Conservation (phyloP, 1,140 invertebrate genomes). For the Laupala kohalensis region DNA sequence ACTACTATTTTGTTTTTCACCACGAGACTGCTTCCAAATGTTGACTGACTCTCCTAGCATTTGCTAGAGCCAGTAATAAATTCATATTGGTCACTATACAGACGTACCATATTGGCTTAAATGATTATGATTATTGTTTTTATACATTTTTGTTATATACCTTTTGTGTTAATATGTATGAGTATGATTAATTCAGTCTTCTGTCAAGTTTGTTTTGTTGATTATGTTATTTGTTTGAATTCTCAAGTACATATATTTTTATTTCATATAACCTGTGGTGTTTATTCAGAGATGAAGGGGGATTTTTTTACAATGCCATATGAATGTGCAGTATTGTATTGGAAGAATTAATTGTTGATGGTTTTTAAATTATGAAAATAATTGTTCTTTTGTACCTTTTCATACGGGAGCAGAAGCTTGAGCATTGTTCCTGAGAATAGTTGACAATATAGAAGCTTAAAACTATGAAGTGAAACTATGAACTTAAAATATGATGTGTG, state of each 20-base stretch:
- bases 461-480: too few relatives aligned
- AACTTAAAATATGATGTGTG: neutral
- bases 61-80: neutral
- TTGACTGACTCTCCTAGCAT: neutral
- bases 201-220: neutral
- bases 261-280: too few relatives aligned
- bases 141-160: too few relatives aligned
- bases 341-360: neutral
- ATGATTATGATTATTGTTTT: neutral
- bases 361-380: neutral
- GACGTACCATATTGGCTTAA: neutral
- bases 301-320: neutral
- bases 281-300: neutral
- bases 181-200: neutral
- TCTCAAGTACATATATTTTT: too few relatives aligned
- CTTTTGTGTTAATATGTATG: too few relatives aligned
- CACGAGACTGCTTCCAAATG: neutral
- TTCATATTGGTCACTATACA: neutral
- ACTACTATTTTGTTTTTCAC: neutral
- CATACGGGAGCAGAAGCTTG: neutral
- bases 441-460: neutral
- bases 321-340: neutral
- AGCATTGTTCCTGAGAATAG: neutral
- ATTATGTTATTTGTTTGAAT: neutral
- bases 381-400: too few relatives aligned